Base-by-base conservation (phyloP, 2,888 invertebrate genomes). In the Xiphydria camelus region DNA sequence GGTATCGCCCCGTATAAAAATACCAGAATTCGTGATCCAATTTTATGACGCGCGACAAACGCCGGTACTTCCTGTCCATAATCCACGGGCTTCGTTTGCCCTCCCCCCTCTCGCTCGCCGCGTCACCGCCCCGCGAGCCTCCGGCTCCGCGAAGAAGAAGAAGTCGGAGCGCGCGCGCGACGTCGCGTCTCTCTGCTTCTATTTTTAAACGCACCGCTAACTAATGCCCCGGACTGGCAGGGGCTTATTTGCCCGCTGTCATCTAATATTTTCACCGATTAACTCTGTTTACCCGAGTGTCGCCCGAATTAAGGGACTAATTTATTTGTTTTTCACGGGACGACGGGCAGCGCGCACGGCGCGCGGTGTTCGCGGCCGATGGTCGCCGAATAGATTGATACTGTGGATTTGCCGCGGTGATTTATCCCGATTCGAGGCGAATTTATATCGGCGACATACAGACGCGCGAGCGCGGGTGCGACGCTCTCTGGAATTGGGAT, bases 31-130 rank as follows among this genome's bases (percentile, higher is more conserved):
- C 53, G 54, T 66, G 63, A 66, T 67, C 64, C 67, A 64, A 65
- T 67, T n/a, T 68, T 66, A 66, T 62, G 66, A 64, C 60, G 59
- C 56, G 51, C 56, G 57, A 64, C 60, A 59, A 62, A 61, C 54
- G 51, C 51, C 48, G 48, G 40, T 49, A 57, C 57, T 61, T 62
- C 61, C 60, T 57, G 57, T 49, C 46, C 53, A 45, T 65, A 66
- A 67, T 66, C 65, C 62, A 21, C 26, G 26, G 62, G 63, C 67
- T 67, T 65, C 62, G 56, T 50, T 53, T 50, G 38, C 46, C 41
- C 39, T 51, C 25, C 38, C 10, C 15, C 17, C 26, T 18, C 10
- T 14, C 12, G n/a, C 38, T 4, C 7, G 10, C 14, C 20, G 9
- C 10, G 14, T 19, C 22, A 12, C 14, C 22, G n/a, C 23, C 10